Conservation (phyloP, 2,888 invertebrate species). For the Ypsolopha sequella region DNA sequence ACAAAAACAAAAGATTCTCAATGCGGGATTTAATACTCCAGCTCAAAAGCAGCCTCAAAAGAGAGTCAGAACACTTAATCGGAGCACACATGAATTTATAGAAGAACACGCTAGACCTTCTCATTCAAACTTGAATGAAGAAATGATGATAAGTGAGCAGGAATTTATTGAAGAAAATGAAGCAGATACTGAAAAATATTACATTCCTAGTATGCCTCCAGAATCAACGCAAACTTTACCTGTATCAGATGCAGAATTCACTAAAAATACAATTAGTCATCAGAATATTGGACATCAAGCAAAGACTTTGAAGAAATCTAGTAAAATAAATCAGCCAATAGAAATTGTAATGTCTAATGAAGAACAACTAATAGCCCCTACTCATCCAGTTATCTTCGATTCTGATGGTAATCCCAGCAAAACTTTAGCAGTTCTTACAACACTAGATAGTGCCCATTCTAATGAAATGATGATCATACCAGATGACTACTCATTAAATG, state of each 20-base stretch:
- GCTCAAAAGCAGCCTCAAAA: conserved; percentile 25
- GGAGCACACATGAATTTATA: conserved; percentile 39
- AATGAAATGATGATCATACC: conserved; percentile 75
- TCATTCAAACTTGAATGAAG: conserved; percentile 25
- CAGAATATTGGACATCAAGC: conserved; percentile 27
- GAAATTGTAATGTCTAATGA: conserved; percentile 64
- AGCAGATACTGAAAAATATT: conserved; percentile 30
- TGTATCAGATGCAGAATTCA: background rate
- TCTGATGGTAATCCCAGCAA: conserved; percentile 38
- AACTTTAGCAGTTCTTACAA: conserved; percentile 44
- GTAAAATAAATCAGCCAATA: conserved; percentile 43
- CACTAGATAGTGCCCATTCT: conserved; percentile 49
- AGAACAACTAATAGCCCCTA: conserved; percentile 54
- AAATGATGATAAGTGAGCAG: conserved; percentile 68
- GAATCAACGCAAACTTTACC: conserved; percentile 22
- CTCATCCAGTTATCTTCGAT: conserved; percentile 58
- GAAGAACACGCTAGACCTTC: conserved; percentile 22
- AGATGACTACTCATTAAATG: conserved; percentile 70
- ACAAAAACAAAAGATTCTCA: conserved; percentile 50
- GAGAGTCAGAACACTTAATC: conserved; percentile 60
- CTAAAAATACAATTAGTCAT: conserved; percentile 19
- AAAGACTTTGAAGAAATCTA: conserved; percentile 38
- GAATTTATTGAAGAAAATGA: conserved; percentile 64
- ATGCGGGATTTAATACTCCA: conserved; percentile 32
- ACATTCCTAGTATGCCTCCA: conserved; percentile 30